Base-by-base conservation (phyloP, 2,113 vertebrate genomes). In the Glaucidium brasilianum region DNA sequence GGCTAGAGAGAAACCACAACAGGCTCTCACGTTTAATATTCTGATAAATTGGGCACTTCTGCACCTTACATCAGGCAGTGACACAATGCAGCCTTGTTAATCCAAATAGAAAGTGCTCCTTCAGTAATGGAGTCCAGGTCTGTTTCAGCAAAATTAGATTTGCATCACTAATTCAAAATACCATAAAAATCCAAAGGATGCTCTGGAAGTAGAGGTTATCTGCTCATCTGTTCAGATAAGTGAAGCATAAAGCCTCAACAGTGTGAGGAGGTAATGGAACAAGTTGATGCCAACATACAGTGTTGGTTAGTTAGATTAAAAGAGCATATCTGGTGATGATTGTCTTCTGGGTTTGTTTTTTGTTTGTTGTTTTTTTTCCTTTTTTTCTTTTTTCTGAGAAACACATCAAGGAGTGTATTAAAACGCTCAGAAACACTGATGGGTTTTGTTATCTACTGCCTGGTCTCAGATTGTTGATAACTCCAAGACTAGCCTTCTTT, bases 21-120 rank as follows among this genome's bases (percentile, higher is more conserved):
- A 96, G 74, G 34, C 87, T 90, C 58, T 69, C 3, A 14, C 5
- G 0, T 85, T 92, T 92, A 94, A 76, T 94, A 85, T 62, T 91
- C 89, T 92, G 96, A 97, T 89, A 94, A 96, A 96, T 88, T 2
- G 26, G 77, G 67, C 74, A 92, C 80, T 95, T 94, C 87, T 91
- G 80, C 91, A 88, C 87, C 93, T 95, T 82, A 73, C 80, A 85
- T 94, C 71, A 90, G 81, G 72, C 74, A 83, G 66, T 43, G 71
- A 91, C 87, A 97, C 91, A 94, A 95, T 79, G 91, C 77, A 94
- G 94, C 92, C 71, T 96, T 96, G 77, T 97, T 92, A 88, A 90
- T 85, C 39, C 37, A 87, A 43, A 88, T 3, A 87, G 85, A 97
- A 95, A 92, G 37, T 68, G 66, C 50, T 92, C 80, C 66, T 79